Conservation (phyloP, 1,140 invertebrate species). For the Drosophila trapezifrons region DNA sequence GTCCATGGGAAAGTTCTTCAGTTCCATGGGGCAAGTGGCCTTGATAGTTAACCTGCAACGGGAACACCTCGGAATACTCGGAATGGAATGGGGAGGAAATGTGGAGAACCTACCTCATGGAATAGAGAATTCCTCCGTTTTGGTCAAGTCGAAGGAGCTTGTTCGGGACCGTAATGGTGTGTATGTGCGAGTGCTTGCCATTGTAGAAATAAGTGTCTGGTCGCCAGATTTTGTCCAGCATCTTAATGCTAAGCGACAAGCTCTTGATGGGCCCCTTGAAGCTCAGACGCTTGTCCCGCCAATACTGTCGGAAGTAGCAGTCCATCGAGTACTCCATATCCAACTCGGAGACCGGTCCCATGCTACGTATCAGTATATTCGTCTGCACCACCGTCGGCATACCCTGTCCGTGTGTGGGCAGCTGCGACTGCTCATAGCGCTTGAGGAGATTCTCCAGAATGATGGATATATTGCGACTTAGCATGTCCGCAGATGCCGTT, state of each 20-base stretch:
- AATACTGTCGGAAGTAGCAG: constrained; percentile 97
- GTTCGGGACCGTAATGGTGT: constrained; percentile 98
- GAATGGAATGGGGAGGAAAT: neutral
- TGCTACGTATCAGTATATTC: constrained; percentile 96
- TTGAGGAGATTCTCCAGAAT: constrained; percentile 93
- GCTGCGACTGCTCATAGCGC: constrained; percentile 95
- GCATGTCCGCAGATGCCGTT: constrained; percentile 87
- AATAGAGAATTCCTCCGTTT: constrained; percentile 96
- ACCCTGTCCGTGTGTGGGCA: constrained; percentile 93
- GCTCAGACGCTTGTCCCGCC: constrained; percentile 92
- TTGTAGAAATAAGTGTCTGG: constrained; percentile 98
- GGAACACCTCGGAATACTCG: too few species aligned
- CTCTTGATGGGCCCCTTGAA: constrained; percentile 92
- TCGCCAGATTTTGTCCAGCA: constrained; percentile 96
- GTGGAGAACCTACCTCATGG: constrained; percentile 90
- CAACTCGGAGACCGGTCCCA: constrained; percentile 97
- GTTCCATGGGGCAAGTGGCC: constrained; percentile 98
- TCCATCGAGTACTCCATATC: constrained; percentile 99
- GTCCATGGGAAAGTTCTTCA: constrained; percentile 98
- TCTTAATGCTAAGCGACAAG: constrained; percentile 93
- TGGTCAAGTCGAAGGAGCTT: constrained; percentile 94
- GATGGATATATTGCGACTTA: constrained; percentile 92
- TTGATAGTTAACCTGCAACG: constrained; percentile 95
- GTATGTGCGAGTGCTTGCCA: constrained; percentile 96
- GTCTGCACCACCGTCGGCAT: constrained; percentile 94